A percentile compares a stretch with the other conserved stretches of the same genome.
Conservation (phyloP, 2,888 invertebrate genomes). For the Lymantria monacha region DNA sequence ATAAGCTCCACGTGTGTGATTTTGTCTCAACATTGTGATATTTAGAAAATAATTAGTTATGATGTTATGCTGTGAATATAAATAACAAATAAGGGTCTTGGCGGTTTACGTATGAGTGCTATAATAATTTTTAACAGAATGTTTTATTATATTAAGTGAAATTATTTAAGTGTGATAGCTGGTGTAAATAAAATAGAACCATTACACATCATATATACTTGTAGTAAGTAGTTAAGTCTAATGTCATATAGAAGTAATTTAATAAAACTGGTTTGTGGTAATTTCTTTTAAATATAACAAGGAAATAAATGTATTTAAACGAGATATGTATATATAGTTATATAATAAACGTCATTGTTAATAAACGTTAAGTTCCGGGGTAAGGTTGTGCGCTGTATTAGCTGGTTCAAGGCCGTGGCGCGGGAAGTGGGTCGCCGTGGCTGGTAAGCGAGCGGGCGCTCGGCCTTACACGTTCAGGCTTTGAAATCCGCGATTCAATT, state of each 20-base stretch:
- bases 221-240: too few species aligned
- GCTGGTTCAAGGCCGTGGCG: conserved; percentile 40
- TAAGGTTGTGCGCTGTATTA: conserved; percentile 17
- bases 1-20: background rate
- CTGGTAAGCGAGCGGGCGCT: conserved; percentile 12
- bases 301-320: too few species aligned
- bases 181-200: too few species aligned
- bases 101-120: background rate
- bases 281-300: too few species aligned
- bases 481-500: conserved; percentile 14
- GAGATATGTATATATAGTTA: background rate
- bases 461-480: conserved; percentile 22
- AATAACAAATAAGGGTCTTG: background rate
- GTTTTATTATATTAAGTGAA: too few species aligned
- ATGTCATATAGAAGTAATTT: too few species aligned
- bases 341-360: background rate
- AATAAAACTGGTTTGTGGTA: too few species aligned
- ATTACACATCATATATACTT: too few species aligned
- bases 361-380: conserved; percentile 16
- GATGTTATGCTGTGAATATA: conserved; percentile 24
- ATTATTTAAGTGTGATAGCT: too few species aligned
- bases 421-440: conserved; percentile 29
- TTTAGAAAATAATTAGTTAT: conserved; percentile 14
- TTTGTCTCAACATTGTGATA: conserved; percentile 25
- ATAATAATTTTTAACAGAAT: background rate